Evolutionary conservation across 2,888 invertebrate genomes (phyloP), one percentile per base, ranked within the genome.

Genomic region (Drosophila phalerata): DNA sequence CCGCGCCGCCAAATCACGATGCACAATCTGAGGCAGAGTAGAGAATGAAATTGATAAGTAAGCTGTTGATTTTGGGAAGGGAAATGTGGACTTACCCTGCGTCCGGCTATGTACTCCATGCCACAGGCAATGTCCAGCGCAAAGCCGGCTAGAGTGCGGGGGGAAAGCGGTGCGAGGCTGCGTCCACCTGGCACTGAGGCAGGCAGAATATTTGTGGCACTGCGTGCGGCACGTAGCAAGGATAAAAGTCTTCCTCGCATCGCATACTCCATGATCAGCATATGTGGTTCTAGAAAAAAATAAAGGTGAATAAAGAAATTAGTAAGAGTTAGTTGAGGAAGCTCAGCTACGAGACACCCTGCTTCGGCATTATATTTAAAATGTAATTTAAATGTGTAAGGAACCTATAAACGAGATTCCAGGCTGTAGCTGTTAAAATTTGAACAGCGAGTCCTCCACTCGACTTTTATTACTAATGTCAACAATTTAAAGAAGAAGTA

Each of bases 181-280:
- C 91, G 90, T 34, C 92, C 92, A 0, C 92, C 92, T 1, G 92
- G 92, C 48, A 92, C 92, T 2, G 92, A 83, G 93, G 93, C 92
- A 93, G 95, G 91, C 94, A 92, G 73, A 52, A 92, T 92, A 53
- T 91, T 92, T 13, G 91, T 91, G 37, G 92, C 92, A 73, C 90
- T 92, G 48, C 93, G 88, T 8, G 92, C 93, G 0, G 93, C 96
- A 43, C 97, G 94, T 69, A 97, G 93, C 89, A 96, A 95, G 1
- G 96, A 95, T 77, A 97, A 93, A 72, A 97, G 92, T 90, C 97
- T 96, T 38, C 97, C 97, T 81, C 96, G 95, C 95, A 96, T 96
- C 68, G 97, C 96, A 90, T 96, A 97, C 92, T 97, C 97, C 96
- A 97, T 96, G 83, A 97, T 96, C 47, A 97, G 93, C 88, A 96